A percentile compares a stretch with the other conserved stretches of the same genome.
phyloP scores from a whole-genome alignment of 2,888 invertebrate species.

The Tetragnatha montana region DNA sequence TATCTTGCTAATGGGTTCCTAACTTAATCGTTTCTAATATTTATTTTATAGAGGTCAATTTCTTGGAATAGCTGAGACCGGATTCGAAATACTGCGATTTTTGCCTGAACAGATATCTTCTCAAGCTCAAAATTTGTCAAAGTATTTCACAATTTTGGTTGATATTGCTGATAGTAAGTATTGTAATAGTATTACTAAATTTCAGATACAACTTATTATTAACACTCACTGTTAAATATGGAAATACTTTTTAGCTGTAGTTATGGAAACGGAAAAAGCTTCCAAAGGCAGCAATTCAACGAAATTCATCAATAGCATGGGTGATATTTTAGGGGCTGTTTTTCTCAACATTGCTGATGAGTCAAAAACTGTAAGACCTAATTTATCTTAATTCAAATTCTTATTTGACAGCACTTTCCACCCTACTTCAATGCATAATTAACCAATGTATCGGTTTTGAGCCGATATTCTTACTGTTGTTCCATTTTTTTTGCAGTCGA shows the following conservation, averaged over 20 bases:
- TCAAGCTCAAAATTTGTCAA: slow-evolving; percentile 4
- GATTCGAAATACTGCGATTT: slow-evolving; percentile 27
- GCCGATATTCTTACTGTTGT: background rate
- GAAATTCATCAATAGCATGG: slow-evolving; percentile 13
- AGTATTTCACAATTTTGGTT: slow-evolving; percentile 30
- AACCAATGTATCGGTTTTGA: background rate
- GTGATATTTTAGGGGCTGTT: slow-evolving; percentile 42
- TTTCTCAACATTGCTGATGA: slow-evolving; percentile 34
- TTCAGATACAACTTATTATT: background rate
- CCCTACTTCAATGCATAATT: background rate
- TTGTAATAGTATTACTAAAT: background rate
- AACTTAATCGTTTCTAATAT: background rate
- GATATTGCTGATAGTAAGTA: slow-evolving; percentile 52
- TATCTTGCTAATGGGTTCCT: no score
- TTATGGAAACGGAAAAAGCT: slow-evolving; percentile 39
- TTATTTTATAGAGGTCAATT: slow-evolving; percentile 24
- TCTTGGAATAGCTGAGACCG: slow-evolving; percentile 38
- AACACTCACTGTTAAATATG: no score
- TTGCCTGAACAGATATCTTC: slow-evolving; percentile 25
- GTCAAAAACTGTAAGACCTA: slow-evolving; percentile 17
- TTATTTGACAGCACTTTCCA: background rate
- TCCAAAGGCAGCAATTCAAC: slow-evolving; percentile 26
- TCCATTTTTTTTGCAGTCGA: background rate
- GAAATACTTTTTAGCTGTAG: background rate
- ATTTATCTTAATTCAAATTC: background rate